These are phyloP conservation scores for Blennius ocellaris DNA, from an alignment of 2,113 vertebrate species.

Conservation along the genomic window DNA sequence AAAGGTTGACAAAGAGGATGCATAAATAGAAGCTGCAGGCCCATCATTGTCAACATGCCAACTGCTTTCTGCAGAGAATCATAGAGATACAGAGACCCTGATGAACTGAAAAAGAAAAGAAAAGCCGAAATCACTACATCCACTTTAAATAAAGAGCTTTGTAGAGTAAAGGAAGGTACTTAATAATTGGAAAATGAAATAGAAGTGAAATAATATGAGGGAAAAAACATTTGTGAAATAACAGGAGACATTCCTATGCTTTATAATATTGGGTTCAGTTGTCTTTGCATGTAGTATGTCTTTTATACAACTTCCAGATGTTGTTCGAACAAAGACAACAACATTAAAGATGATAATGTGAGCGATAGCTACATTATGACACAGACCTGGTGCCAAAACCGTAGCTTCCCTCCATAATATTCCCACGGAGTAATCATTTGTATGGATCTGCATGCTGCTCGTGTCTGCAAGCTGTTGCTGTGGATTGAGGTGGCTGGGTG, in stretches of 20 bases:
- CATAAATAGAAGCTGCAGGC: conserved; percentile 69
- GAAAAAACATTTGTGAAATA: background rate
- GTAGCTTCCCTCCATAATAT: conserved; percentile 23
- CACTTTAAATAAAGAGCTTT: conserved; percentile 8
- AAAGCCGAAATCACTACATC: conserved; percentile 39
- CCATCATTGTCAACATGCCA: conserved; percentile 74
- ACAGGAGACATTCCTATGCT: background rate
- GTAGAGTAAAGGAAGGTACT: conserved; percentile 8
- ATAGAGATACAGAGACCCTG: conserved; percentile 51
- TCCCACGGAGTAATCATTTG: conserved; percentile 12
- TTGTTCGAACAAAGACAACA: conserved; percentile 22
- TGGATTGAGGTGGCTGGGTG: conserved; percentile 31
- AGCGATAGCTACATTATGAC: conserved; percentile 13
- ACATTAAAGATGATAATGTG: conserved; percentile 7
- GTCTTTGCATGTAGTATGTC: background rate
- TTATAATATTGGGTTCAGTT: background rate
- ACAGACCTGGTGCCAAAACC: conserved; percentile 14
- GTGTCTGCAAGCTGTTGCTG: conserved; percentile 67
- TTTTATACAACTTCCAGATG: conserved; percentile 9
- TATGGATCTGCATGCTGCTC: conserved; percentile 28
- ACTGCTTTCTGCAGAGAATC: conserved; percentile 62
- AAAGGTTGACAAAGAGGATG: conserved; percentile 67
- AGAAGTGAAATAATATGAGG: conserved; percentile 8
- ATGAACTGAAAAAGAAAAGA: conserved; percentile 36
- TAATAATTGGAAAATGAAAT: background rate